Base-by-base conservation (phyloP, 2,888 invertebrate species). In the Cistogaster globosa region DNA sequence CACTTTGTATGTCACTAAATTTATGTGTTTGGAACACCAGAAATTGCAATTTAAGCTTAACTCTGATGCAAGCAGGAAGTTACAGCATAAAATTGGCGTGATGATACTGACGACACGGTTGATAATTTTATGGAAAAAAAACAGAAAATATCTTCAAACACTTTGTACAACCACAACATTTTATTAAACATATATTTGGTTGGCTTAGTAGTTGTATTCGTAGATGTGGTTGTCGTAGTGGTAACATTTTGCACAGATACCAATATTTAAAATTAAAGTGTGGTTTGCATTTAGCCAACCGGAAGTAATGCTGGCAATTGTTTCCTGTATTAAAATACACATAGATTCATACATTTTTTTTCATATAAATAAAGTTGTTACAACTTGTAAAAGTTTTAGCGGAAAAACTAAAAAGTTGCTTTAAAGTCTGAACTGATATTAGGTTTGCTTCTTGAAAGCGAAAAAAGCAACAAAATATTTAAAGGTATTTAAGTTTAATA, bases 41-140 rank as follows among this genome's bases (percentile, higher is more conserved):
- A 82, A 85, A 82, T 85, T 85, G 85, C 85, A 85, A 85, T 82
- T 85, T 82, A 85, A 85, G 78, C 85, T 85, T 79, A 85, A 82
- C 82, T 85, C 78, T 55, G 78, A 68, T 75, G 74, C 78, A 81
- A 78, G 58, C 78, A 85, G 81, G 81, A 85, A 85, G 81, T 75
- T 75, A 75, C 74, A 82, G 58, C 65, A 82, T 85, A 82, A 85
- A 78, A 81, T 74, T 84, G 63, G 81, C 81, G 74, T 78, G 81
- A 81, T 84, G 84, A 84, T 85, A 85, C 84, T 65, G 82, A 82
- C 82, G 85, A 85, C 85, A 82, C 60, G 82, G 82, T 62, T 82
- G 81, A 85, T 85, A 82, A 71, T 85, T 78, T 78, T 74, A 78
- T 22, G 14, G 12, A 79, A 62, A 53, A 38, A 62, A 63, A 26